phyloP scores from a whole-genome alignment of 2,113 vertebrate genomes.

The Lethenteron camtschaticum region DNA sequence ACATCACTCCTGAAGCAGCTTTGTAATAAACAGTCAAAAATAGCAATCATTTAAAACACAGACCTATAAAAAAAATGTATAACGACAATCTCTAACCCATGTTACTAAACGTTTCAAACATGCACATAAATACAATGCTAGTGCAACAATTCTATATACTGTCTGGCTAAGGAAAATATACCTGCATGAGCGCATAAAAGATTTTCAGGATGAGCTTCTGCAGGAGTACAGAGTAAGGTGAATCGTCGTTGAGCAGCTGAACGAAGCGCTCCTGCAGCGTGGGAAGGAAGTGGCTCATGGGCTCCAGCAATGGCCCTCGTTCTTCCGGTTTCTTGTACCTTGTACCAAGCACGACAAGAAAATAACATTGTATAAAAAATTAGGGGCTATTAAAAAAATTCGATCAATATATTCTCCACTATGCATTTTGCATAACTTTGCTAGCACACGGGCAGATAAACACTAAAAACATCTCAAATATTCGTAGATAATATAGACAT shows the following conservation, averaged over 20 bases:
- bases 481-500: background rate
- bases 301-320: slow-evolving; percentile 67
- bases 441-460: slow-evolving; percentile 1
- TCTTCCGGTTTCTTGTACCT: slow-evolving; percentile 98
- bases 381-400: background rate
- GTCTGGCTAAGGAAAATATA: slow-evolving; percentile 15
- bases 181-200: slow-evolving; percentile 96
- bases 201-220: slow-evolving; percentile 99
- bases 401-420: background rate
- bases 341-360: background rate
- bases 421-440: background rate
- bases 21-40: background rate
- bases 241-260: slow-evolving; percentile 62
- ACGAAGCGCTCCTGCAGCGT: slow-evolving; percentile 88
- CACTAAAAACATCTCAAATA: slow-evolving; percentile 7
- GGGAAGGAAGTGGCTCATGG: slow-evolving; percentile 95
- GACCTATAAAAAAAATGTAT: background rate
- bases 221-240: slow-evolving; percentile 80
- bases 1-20: background rate
- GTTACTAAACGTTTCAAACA: slow-evolving; percentile 1
- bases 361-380: too few relatives aligned
- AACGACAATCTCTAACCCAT: background rate
- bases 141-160: slow-evolving; percentile 10
- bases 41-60: background rate
- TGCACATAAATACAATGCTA: background rate